Percentiles rank a stretch among this genome's conserved stretches.
phyloP scores from a whole-genome alignment of 1,140 invertebrate species.

The Campoletis sonorensis region DNA sequence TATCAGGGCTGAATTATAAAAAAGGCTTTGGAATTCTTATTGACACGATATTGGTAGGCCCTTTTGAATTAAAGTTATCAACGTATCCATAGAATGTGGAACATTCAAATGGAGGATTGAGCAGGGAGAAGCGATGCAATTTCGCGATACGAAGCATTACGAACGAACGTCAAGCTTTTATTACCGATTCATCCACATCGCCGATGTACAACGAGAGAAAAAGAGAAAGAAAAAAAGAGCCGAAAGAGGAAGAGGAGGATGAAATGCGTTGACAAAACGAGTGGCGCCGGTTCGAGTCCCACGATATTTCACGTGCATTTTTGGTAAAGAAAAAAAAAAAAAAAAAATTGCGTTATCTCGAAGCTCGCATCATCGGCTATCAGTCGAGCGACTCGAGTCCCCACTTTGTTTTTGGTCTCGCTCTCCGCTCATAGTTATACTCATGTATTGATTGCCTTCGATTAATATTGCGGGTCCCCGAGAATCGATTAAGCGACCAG shows the following conservation, averaged over 20 bases:
- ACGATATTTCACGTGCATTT: conserved; percentile 36
- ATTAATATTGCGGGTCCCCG: conserved; percentile 37
- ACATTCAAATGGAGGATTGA: background rate
- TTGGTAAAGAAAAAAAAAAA: conserved; percentile 12
- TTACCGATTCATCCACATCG: conserved; percentile 63
- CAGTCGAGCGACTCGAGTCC: conserved; percentile 15
- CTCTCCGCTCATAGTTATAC: background rate
- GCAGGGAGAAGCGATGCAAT: conserved; percentile 57
- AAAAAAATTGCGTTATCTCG: background rate
- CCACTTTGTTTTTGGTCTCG: background rate
- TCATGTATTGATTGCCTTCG: conserved; percentile 38
- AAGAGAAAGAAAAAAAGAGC: background rate
- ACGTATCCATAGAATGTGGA: background rate
- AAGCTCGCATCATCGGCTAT: conserved; percentile 17
- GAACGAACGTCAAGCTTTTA: conserved; percentile 57
- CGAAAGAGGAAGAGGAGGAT: conserved; percentile 19
- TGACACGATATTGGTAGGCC: background rate
- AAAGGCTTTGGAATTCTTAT: background rate
- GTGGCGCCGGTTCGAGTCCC: conserved; percentile 39
- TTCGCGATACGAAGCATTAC: conserved; percentile 59
- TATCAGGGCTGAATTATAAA: background rate
- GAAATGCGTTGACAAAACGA: conserved; percentile 53
- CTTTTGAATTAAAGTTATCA: background rate
- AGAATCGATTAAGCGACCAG: conserved; percentile 40
- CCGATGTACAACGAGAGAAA: conserved; percentile 58